Base-by-base conservation (phyloP, 2,888 invertebrate species). In the Euplagia quadripunctaria region DNA sequence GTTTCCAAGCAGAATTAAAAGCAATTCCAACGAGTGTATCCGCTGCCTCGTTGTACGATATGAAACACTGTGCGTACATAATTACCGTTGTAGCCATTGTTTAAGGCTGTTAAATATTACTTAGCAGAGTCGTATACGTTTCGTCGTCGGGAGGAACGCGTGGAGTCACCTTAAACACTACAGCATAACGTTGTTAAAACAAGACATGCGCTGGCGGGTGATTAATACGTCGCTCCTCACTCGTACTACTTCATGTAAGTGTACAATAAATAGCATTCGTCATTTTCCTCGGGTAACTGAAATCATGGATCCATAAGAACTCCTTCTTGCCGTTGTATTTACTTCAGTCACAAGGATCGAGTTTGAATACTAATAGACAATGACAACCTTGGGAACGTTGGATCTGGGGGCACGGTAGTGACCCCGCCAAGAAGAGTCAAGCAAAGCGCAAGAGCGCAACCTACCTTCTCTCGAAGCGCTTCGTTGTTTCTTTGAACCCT, bases 21-120 rank as follows among this genome's bases (percentile, higher is more conserved):
- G 64, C 70, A 52, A 58, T 58, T 61, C 20, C 61, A 46, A 61
- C 61, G 46, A 61, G 61, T 17, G 61, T 20, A 61, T 58, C 46
- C 68, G 61, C 46, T 16, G 52, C 17, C 31, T 55, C 41, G 41
- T 42, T 11, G 68, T 61, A 49, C 20, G 68, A 61, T 69, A 61
- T 69, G 61, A 20, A 61, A 69, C 68, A 49, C 7, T 69, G 61
- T 69, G 20, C 58, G 41, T 64, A 20, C 14, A 61, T 61, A 68
- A 68, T 68, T 58, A 16, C 70, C 41, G n/a, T n/a, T 17, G 64
- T 7, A 58, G 55, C 42, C 12, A 42, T 43, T n/a, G n/a, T 43
- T 64, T 9, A 7, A 63, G 43, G 9, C 41, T 31, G 61, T n/a
- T 63, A 31, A 31, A 12, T 41, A 17, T 16, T 31, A 49, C 49